Evolutionary conservation across 1,140 invertebrate species (phyloP).

Genomic region (Nixonia krombeini): DNA sequence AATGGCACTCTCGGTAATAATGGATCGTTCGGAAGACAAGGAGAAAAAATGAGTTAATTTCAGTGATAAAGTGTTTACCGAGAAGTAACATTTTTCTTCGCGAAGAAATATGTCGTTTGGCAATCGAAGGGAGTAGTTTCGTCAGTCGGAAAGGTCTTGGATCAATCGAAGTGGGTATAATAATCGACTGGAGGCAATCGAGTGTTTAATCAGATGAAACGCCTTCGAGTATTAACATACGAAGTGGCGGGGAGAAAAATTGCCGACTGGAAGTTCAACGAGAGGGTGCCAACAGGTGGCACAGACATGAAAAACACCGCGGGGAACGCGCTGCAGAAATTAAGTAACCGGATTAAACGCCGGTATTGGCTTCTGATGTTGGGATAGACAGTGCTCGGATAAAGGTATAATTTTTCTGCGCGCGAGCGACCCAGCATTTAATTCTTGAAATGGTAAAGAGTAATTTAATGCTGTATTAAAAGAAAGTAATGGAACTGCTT

Average conservation of each 20-base stretch:
- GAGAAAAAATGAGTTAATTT: too few relatives aligned
- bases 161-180: background rate
- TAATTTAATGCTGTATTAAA: too few relatives aligned
- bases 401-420: too few relatives aligned
- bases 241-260: conserved; percentile 11
- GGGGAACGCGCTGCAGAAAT: conserved; percentile 4
- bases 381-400: background rate
- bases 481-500: too few relatives aligned
- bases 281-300: conserved; percentile 17
- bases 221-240: conserved; percentile 4
- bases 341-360: conserved; percentile 9
- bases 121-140: background rate
- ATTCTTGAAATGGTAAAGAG: too few relatives aligned
- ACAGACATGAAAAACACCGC: conserved; percentile 13
- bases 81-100: too few relatives aligned
- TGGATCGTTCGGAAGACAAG: too few relatives aligned
- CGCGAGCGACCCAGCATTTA: too few relatives aligned
- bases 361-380: conserved; percentile 5
- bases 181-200: background rate
- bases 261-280: conserved; percentile 11
- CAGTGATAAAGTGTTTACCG: too few relatives aligned
- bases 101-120: too few relatives aligned
- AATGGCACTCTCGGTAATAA: too few relatives aligned
- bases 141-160: too few relatives aligned
- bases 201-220: conserved; percentile 11